Evolutionary conservation across 2,888 invertebrate genomes (phyloP), one percentile per base, ranked within the genome.

Genomic region (Eupithecia dodoneata): DNA sequence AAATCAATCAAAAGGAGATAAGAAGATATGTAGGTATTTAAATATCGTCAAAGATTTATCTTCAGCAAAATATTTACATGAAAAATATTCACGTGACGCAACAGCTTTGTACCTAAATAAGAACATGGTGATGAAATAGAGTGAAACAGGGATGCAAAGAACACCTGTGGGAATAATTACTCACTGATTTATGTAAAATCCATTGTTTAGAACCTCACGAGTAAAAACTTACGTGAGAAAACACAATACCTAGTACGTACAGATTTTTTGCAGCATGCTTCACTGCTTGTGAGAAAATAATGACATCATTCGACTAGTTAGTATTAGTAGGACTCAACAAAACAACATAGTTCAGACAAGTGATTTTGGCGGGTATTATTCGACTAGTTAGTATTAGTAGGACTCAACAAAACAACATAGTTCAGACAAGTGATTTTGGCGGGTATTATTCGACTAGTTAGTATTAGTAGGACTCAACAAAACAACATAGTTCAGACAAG

Each of bases 41-140:
- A 30, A 63, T 10, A 12, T 63, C 63, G 18, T 12, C 63, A 30
- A 10, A 18, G 63, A 63, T 63, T 63, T 30, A 63, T 63, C 4
- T 63, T 7, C 9, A 15, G 7, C 4, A 1, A 69, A 9, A 44
- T 45, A 69, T 44, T 45, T 69, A 18, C 67, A n/a, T 44, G 67
- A 44, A 69, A 69, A 45, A 69, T 69, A 1, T n/a, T 67, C 44
- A 45, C 42, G 45, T 69, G 67, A 69, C 67, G 67, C 44, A 69
- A 71, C 55, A 52, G 44, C 55, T 45, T 69, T 72, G 69, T 69
- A 52, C 15, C 13, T 52, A 67, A 75, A 67, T 52, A 69, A 10
- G 10, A 69, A 45, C 41, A 59, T 15, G 42, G 72, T 82, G 79
- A 79, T 79, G 79, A 82, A 82, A 82, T 82, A 67, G 72, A 67